phyloP scores from a whole-genome alignment of 2,797 vertebrate species.

The Eurystomus glaucurus region DNA sequence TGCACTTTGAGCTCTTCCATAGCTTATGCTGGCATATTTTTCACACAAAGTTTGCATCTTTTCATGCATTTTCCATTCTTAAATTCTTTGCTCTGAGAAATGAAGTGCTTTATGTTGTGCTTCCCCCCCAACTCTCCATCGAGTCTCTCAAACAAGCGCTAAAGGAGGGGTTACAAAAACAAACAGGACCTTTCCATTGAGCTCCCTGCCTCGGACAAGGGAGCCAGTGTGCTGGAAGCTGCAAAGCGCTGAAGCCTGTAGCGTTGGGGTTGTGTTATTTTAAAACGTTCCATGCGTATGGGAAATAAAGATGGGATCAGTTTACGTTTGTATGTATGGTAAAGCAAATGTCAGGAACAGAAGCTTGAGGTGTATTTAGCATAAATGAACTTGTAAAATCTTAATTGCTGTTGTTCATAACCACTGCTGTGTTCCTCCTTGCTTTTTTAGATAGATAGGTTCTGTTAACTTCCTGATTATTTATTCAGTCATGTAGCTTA shows the following conservation, averaged over 20 bases:
- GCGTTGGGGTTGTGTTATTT: background rate
- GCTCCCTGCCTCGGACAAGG: constrained; percentile 73
- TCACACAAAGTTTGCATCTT: background rate
- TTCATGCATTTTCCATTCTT: constrained; percentile 48
- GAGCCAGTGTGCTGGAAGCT: constrained; percentile 71
- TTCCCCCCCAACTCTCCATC: constrained; percentile 19
- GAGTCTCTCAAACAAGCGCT: constrained; percentile 67
- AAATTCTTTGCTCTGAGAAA: constrained; percentile 60
- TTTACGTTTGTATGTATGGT: constrained; percentile 8
- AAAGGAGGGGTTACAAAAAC: constrained; percentile 77
- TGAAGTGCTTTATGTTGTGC: constrained; percentile 55
- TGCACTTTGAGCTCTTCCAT: background rate
- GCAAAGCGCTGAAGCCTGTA: constrained; percentile 1
- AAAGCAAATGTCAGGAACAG: constrained; percentile 24
- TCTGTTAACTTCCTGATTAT: constrained; percentile 48
- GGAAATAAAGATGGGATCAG: constrained; percentile 65
- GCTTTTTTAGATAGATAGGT: background rate
- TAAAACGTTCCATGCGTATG: background rate
- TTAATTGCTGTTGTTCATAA: constrained; percentile 68
- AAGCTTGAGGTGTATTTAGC: constrained; percentile 35
- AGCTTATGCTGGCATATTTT: background rate
- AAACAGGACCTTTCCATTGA: constrained; percentile 76
- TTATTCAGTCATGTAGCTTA: constrained; percentile 61
- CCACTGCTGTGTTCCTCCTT: constrained; percentile 56
- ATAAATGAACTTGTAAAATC: constrained; percentile 62